These are phyloP conservation scores for Meteorus sp. DNA, from an alignment of 1,140 invertebrate species.

Conservation along the genomic window DNA sequence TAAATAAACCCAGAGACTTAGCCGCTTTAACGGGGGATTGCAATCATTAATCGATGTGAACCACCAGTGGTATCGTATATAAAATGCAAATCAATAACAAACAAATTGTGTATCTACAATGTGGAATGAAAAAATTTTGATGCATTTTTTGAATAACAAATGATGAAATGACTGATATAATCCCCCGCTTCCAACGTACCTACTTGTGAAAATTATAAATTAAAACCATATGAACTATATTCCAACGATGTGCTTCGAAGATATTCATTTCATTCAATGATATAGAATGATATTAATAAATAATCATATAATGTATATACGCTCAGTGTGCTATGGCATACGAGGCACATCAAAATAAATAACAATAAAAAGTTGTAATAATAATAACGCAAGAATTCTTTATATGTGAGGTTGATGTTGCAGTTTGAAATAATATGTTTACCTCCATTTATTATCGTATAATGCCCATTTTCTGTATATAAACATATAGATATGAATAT, in stretches of 20 bases:
- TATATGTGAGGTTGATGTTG: neutral
- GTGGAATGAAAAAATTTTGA: no score
- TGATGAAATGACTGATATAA: constrained; percentile 9
- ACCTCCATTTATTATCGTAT: no score
- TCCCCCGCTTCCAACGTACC: constrained; percentile 32
- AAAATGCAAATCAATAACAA: neutral
- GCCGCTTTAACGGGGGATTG: constrained; percentile 34
- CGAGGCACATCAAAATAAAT: neutral
- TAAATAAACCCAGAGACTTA: constrained; percentile 35
- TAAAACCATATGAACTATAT: neutral
- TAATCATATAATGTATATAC: no score
- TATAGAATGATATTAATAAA: neutral
- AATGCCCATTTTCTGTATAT: no score
- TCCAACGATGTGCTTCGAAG: neutral
- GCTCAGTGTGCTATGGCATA: neutral
- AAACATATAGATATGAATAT: no score
- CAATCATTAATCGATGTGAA: constrained; percentile 5
- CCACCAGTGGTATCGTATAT: neutral
- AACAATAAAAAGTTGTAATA: neutral
- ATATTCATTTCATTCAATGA: no score
- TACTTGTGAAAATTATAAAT: constrained; percentile 31
- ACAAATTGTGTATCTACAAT: neutral
- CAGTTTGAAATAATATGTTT: no score
- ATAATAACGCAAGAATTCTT: neutral
- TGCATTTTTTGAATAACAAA: neutral